These are phyloP conservation scores for Oreochromis grahami DNA, from an alignment of 2,797 vertebrate genomes.

Conservation along the genomic window DNA sequence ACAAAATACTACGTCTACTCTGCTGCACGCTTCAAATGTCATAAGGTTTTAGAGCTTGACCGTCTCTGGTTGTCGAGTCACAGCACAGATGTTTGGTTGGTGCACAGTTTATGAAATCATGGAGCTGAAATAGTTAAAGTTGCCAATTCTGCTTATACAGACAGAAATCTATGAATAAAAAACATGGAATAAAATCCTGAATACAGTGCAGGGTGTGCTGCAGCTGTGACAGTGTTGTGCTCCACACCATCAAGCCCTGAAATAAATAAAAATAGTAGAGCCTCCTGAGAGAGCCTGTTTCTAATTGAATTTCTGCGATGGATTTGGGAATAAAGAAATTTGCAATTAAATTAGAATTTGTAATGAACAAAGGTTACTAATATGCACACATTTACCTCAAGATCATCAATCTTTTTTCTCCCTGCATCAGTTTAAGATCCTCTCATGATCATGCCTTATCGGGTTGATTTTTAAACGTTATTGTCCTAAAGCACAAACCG, in stretches of 20 bases:
- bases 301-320: accelerated
- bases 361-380: not conserved
- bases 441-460: not conserved
- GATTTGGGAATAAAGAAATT: not conserved
- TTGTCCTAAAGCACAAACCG: not conserved
- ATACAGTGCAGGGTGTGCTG: not conserved
- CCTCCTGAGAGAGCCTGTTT: not conserved
- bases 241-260: not conserved
- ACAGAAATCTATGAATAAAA: not conserved
- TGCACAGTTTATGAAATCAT: not conserved
- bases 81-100: not conserved
- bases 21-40: not conserved
- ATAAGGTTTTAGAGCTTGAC: slow-evolving; percentile 1
- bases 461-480: not conserved
- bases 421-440: not conserved
- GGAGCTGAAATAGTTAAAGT: not conserved
- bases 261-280: not conserved
- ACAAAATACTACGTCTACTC: not conserved
- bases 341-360: not conserved
- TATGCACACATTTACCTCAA: not conserved
- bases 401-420: not conserved
- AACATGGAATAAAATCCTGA: not conserved
- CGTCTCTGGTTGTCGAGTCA: not conserved
- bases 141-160: not conserved
- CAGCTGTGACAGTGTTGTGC: not conserved